Evolutionary conservation across 2,888 invertebrate species (phyloP).

Genomic region (Hyppa rectilinea): DNA sequence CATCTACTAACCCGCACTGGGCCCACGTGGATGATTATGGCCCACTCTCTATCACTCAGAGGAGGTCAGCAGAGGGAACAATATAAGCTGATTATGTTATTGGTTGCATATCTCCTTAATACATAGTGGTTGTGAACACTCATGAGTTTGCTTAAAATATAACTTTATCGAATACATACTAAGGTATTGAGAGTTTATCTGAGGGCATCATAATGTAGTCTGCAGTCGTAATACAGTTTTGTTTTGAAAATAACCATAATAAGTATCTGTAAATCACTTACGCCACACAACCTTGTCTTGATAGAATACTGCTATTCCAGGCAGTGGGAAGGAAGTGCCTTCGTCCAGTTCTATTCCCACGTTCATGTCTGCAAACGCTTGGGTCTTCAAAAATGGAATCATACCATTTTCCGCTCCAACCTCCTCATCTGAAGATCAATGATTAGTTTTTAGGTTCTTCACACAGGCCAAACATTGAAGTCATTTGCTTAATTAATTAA

Average conservation of each 20-base stretch:
- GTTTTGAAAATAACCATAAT: background rate
- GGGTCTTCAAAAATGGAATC: constrained; percentile 92
- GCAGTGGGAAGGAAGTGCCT: constrained; percentile 91
- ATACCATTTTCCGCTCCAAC: constrained; percentile 94
- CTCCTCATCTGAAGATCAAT: constrained; percentile 93
- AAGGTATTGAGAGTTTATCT: background rate
- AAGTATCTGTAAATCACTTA: constrained; percentile 85
- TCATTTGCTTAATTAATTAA: background rate
- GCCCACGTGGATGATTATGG: no score
- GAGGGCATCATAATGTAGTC: background rate
- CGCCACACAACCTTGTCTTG: constrained; percentile 95
- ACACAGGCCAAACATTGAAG: background rate
- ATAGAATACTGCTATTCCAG: constrained; percentile 90
- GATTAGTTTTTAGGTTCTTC: background rate
- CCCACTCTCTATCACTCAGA: no score
- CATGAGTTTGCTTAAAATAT: background rate
- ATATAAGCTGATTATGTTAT: no score
- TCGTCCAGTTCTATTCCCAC: constrained; percentile 95
- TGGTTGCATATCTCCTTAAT: no score
- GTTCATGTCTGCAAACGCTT: constrained; percentile 93
- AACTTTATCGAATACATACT: background rate
- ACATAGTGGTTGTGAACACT: background rate
- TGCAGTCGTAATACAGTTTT: background rate
- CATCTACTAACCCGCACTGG: no score
- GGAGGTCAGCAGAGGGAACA: no score